These are phyloP conservation scores for Trichogramma dendrolimi DNA, from an alignment of 2,888 invertebrate genomes.

Conservation along the genomic window DNA sequence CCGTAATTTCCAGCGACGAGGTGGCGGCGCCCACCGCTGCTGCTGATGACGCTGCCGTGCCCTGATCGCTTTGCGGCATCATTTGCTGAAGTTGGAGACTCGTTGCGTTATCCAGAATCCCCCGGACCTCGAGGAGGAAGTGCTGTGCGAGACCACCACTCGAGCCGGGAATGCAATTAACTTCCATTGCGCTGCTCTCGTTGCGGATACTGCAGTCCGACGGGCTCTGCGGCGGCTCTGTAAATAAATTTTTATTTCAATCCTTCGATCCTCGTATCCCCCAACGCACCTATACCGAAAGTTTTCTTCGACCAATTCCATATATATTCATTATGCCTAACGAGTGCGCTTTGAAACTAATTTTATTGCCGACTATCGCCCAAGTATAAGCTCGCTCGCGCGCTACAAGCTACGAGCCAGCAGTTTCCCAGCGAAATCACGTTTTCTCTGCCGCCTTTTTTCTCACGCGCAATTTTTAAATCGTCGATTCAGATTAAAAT, in stretches of 20 bases:
- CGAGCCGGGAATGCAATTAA: slow-evolving; percentile 72
- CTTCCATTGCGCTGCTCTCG: slow-evolving; percentile 63
- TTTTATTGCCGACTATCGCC: background rate
- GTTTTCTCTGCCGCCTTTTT: too few species aligned
- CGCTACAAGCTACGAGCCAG: too few species aligned
- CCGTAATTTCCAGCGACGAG: slow-evolving; percentile 19
- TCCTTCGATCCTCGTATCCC: background rate
- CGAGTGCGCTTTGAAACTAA: too few species aligned
- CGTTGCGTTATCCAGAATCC: slow-evolving; percentile 38
- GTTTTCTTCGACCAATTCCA: background rate
- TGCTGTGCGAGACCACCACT: slow-evolving; percentile 79
- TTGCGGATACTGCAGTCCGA: slow-evolving; percentile 69
- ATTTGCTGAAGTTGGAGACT: slow-evolving; percentile 45
- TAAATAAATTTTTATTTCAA: slow-evolving; percentile 32
- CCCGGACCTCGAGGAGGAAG: slow-evolving; percentile 71
- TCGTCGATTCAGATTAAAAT: slow-evolving; percentile 30
- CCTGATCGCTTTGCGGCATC: slow-evolving; percentile 42
- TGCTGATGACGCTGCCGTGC: slow-evolving; percentile 35
- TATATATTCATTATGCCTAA: background rate
- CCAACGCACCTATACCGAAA: background rate
- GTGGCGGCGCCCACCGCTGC: slow-evolving; percentile 30
- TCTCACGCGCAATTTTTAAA: slow-evolving; percentile 22
- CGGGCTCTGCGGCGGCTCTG: slow-evolving; percentile 75
- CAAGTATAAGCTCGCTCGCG: too few species aligned
- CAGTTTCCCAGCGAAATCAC: too few species aligned